Evolutionary conservation across 2,113 vertebrate species (phyloP).

Genomic region (Malurus alboscapulatus): DNA sequence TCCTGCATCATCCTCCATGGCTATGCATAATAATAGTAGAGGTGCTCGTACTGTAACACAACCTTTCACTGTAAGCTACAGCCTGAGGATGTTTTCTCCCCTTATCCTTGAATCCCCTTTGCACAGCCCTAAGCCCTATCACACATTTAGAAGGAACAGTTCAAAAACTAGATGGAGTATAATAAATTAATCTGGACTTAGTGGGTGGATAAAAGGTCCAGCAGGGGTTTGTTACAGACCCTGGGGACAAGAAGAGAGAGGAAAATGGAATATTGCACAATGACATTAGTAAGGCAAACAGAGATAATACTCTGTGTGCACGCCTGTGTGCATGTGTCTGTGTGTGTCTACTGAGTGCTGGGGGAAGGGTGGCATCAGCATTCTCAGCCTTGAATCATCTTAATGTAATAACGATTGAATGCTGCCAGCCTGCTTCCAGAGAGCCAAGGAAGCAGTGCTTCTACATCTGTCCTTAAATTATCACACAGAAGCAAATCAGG

Average conservation of each 20-base stretch:
- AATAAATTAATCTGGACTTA: constrained; percentile 73
- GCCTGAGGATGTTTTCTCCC: constrained; percentile 55
- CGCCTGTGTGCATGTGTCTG: constrained; percentile 27
- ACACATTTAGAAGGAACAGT: constrained; percentile 64
- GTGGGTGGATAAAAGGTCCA: constrained; percentile 65
- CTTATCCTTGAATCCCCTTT: constrained; percentile 66
- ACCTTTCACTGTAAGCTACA: constrained; percentile 49
- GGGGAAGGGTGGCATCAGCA: constrained; percentile 14
- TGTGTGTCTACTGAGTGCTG: background rate
- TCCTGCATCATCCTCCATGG: constrained; percentile 48
- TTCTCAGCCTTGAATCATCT: constrained; percentile 26
- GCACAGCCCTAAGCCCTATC: constrained; percentile 56
- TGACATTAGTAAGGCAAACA: constrained; percentile 60
- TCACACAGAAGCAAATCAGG: background rate
- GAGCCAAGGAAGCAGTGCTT: constrained; percentile 2
- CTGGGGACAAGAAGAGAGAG: constrained; percentile 42
- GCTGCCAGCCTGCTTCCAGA: constrained; percentile 8
- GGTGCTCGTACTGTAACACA: constrained; percentile 40
- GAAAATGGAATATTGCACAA: constrained; percentile 54
- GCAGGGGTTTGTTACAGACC: constrained; percentile 57
- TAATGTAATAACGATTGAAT: constrained; percentile 17
- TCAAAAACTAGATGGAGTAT: constrained; percentile 67
- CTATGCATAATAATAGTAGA: constrained; percentile 52
- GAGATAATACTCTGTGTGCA: background rate
- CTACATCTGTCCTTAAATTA: constrained; percentile 44